Base-by-base conservation (phyloP, 1,140 invertebrate genomes). In the Drepana arcuata region DNA sequence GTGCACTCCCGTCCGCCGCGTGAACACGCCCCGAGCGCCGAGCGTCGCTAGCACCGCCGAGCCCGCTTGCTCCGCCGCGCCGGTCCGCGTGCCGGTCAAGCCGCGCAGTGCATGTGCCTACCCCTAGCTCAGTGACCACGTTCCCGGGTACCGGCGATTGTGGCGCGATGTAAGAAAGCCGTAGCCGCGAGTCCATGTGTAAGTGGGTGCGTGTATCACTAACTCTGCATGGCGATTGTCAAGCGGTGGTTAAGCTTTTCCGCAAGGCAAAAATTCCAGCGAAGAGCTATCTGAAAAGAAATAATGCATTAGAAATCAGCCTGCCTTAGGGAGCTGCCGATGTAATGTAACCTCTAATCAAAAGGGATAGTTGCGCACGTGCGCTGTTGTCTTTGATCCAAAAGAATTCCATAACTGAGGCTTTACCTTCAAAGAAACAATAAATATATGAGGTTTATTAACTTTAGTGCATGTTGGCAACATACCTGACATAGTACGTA, bases 101-200 rank as follows among this genome's bases (percentile, higher is more conserved):
- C 28, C 54, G 53, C 48, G 42, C 43, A 62, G 66, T 69, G 66
- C 49, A 46, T 60, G 69, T 75, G 61, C 37, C 32, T 53, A 41
- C 24, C 52, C 49, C 37, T 54, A 55, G 49, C 57, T 70, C 52
- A 56, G 69, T 73, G 65, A 67, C 44, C 61, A 61, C 50, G 43
- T 45, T 66, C 46, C 55, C 62, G 39, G 53, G 53, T 50, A 63
- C 68, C 71, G 70, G 69, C 65, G 58, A 72, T 65, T 60, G 68
- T 78, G 77, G 77, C 77, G 73, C 69, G 62, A 81, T 81, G 77
- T 81, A 60, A 75, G 63, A 68, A 65, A 69, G 60, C 63, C 60
- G 75, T 67, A 64, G 68, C 65, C 70, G 70, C 69, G 68, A 74
- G 71, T 69, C 49, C 55, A 81, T 81, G 77, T 81, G 77, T 78